Percentiles rank a stretch among this genome's conserved stretches.
phyloP scores from a whole-genome alignment of 2,888 invertebrate species.

The Falcaria lacertinaria region DNA sequence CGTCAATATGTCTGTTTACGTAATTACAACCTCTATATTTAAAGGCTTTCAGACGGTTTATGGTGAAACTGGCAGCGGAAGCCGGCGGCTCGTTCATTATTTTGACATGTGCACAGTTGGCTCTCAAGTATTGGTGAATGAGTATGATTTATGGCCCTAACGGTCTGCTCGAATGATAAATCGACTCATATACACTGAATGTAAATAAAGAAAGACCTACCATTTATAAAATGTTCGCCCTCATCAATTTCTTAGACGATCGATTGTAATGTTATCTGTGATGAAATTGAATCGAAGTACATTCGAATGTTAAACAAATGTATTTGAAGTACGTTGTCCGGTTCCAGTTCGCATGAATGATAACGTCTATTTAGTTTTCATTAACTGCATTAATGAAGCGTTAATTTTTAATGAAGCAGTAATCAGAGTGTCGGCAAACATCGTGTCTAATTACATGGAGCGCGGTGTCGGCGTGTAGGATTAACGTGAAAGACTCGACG shows the following conservation, averaged over 20 bases:
- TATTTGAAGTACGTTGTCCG: not conserved
- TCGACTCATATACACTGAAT: constrained; percentile 55
- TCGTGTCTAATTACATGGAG: constrained; percentile 2
- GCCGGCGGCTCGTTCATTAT: constrained; percentile 47
- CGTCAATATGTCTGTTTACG: constrained; percentile 76
- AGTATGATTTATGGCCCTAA: constrained; percentile 62
- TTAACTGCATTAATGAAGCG: constrained; percentile 29
- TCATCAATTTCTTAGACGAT: constrained; percentile 43
- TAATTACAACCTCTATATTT: constrained; percentile 67
- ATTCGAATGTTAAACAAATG: no score
- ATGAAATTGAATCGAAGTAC: constrained; percentile 10
- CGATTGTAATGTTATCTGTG: constrained; percentile 27
- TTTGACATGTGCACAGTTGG: constrained; percentile 47
- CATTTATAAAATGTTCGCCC: constrained; percentile 48
- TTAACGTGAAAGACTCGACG: constrained; percentile 11
- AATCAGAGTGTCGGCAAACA: constrained; percentile 2
- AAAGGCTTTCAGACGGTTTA: constrained; percentile 60
- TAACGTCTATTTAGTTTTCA: constrained; percentile 8
- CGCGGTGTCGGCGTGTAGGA: not conserved
- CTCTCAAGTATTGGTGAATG: constrained; percentile 53
- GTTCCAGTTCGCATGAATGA: not conserved
- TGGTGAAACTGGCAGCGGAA: constrained; percentile 54
- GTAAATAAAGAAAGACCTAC: constrained; percentile 54
- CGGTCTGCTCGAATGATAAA: constrained; percentile 59
- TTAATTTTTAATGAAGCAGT: constrained; percentile 30